A percentile compares a stretch with the other conserved stretches of the same genome.
These are phyloP conservation scores for Gryon sp. DNA, from an alignment of 1,140 invertebrate species.

Conservation along the genomic window DNA sequence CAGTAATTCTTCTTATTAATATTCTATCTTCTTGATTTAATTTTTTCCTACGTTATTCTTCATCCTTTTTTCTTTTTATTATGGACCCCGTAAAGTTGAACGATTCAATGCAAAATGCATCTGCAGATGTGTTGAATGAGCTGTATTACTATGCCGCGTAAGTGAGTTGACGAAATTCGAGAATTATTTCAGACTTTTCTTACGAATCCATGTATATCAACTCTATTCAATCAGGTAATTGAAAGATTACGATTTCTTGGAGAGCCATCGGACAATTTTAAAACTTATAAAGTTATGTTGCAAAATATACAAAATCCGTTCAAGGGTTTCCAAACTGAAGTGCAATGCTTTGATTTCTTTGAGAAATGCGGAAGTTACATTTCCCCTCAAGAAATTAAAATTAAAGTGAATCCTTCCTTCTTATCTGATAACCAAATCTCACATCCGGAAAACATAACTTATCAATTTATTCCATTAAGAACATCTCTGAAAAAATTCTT, in stretches of 20 bases:
- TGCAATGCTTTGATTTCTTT: not conserved
- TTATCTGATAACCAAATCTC: not conserved
- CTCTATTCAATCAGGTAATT: not conserved
- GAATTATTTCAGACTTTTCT: constrained; percentile 1
- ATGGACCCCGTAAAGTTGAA: constrained; percentile 13
- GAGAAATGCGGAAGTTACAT: not conserved
- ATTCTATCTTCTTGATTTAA: too few relatives aligned
- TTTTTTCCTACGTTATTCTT: too few relatives aligned
- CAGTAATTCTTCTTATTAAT: too few relatives aligned
- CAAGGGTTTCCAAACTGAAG: not conserved
- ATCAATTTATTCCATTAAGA: constrained; percentile 17
- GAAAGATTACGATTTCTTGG: constrained; percentile 8
- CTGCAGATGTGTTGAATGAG: constrained; percentile 11
- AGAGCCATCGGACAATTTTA: not conserved
- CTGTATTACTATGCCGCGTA: constrained; percentile 13
- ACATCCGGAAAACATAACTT: not conserved
- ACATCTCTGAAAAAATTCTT: constrained; percentile 13
- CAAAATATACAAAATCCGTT: constrained; percentile 7
- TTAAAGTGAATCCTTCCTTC: not conserved
- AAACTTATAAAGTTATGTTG: not conserved
- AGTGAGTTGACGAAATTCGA: not conserved
- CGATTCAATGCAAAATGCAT: not conserved
- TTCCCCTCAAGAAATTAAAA: constrained; percentile 9
- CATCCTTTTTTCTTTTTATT: too few relatives aligned
- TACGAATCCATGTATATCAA: not conserved